A percentile compares a stretch with the other conserved stretches of the same genome.
These are phyloP conservation scores for Holotrichia oblita DNA, from an alignment of 1,140 invertebrate species.

Conservation along the genomic window DNA sequence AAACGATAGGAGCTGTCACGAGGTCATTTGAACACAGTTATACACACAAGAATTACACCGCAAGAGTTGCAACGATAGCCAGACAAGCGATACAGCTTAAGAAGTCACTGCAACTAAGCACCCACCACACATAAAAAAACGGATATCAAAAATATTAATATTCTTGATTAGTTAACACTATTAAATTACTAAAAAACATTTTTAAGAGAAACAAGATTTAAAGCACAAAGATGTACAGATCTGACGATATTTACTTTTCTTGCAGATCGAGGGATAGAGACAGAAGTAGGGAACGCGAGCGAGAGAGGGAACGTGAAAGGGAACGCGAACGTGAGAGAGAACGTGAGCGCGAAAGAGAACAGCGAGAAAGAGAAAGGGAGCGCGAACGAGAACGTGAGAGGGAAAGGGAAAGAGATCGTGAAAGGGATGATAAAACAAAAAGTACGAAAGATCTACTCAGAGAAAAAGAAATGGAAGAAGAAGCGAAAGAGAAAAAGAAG, in stretches of 20 bases:
- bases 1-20: too few species aligned
- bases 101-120: too few species aligned
- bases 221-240: too few species aligned
- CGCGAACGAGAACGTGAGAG: slow-evolving; percentile 65
- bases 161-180: too few species aligned
- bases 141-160: too few species aligned
- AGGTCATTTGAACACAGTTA: too few species aligned
- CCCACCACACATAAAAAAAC: too few species aligned
- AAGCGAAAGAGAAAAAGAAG: slow-evolving; percentile 89
- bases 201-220: too few species aligned
- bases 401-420: slow-evolving; percentile 63
- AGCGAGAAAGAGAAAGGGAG: slow-evolving; percentile 61
- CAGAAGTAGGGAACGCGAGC: slow-evolving; percentile 59
- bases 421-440: slow-evolving; percentile 63
- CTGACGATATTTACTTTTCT: neutral
- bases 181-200: too few species aligned
- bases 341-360: slow-evolving; percentile 55
- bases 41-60: too few species aligned
- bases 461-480: slow-evolving; percentile 91
- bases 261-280: slow-evolving; percentile 55
- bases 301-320: slow-evolving; percentile 60
- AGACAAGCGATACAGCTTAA: too few species aligned
- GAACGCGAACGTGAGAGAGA: slow-evolving; percentile 63
- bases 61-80: too few species aligned
- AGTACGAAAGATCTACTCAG: slow-evolving; percentile 71